Percentiles rank a stretch among this genome's conserved stretches.
Conservation (phyloP, 2,113 vertebrate species). For the Manacus vitellinus region DNA sequence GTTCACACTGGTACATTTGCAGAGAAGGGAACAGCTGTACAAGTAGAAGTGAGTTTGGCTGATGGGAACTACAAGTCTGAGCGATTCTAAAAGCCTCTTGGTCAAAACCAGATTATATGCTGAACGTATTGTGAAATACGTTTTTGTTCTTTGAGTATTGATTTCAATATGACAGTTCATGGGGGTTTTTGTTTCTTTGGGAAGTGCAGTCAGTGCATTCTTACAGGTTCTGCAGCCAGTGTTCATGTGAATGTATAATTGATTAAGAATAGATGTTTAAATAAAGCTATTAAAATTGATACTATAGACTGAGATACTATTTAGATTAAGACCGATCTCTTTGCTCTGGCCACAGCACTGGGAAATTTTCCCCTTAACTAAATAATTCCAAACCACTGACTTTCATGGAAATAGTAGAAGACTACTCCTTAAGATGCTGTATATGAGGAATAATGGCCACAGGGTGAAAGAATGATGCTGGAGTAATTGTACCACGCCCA, state of each 20-base stretch:
- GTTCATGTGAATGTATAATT: not conserved
- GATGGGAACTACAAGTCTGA: not conserved
- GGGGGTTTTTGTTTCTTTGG: not conserved
- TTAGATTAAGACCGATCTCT: not conserved
- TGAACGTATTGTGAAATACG: not conserved
- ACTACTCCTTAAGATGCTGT: not conserved
- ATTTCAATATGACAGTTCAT: not conserved
- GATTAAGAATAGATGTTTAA: not conserved
- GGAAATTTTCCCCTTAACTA: not conserved
- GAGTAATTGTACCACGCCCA: not conserved
- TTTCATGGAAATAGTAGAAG: not conserved
- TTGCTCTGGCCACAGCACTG: accelerated
- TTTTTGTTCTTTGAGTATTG: not conserved
- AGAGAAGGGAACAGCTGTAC: not conserved
- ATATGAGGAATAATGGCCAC: not conserved
- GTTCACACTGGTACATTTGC: not conserved
- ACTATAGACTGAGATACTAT: not conserved
- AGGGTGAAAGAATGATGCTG: not conserved
- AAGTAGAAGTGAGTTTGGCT: not conserved
- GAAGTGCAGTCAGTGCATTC: not conserved
- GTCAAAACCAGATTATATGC: not conserved
- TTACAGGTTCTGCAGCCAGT: not conserved
- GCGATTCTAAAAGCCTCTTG: not conserved
- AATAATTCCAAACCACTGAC: not conserved
- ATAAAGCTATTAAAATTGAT: not conserved